phyloP scores from a whole-genome alignment of 1,140 invertebrate species.

The Drosophila cardini region DNA sequence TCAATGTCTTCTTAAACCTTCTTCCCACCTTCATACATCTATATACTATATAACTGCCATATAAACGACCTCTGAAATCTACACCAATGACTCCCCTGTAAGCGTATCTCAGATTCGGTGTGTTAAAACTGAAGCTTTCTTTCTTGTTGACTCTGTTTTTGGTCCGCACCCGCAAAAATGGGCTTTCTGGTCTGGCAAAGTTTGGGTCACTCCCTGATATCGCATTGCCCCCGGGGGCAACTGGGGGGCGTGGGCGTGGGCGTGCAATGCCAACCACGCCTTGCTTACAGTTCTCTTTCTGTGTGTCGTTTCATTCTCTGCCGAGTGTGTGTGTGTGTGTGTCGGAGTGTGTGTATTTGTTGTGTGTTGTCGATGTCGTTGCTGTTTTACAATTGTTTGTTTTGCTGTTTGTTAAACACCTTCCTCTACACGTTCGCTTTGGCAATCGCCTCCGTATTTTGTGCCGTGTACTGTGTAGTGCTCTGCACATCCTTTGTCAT shows the following conservation, averaged over 20 bases:
- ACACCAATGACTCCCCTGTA: too few species aligned
- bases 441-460: conserved; percentile 67
- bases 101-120: too few species aligned
- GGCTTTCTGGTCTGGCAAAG: conserved; percentile 3
- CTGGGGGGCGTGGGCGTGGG: conserved; percentile 58
- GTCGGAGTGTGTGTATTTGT: conserved; percentile 32
- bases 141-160: conserved; percentile 22
- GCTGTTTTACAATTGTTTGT: conserved; percentile 81
- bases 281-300: conserved; percentile 18
- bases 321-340: conserved; percentile 2
- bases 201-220: conserved; percentile 35
- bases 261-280: conserved; percentile 65
- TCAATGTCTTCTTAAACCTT: too few species aligned
- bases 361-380: conserved; percentile 44
- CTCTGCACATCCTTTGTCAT: conserved; percentile 80
- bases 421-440: conserved; percentile 75
- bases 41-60: too few species aligned
- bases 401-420: conserved; percentile 84
- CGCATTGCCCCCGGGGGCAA: conserved; percentile 23
- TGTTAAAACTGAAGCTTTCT: too few species aligned
- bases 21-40: too few species aligned
- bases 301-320: too few species aligned
- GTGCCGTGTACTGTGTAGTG: neutral
- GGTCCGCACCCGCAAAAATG: conserved; percentile 29
- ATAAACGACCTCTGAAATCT: too few species aligned